Evolutionary conservation across 1,140 invertebrate species (phyloP).

Genomic region (Zaprionus africanus): DNA sequence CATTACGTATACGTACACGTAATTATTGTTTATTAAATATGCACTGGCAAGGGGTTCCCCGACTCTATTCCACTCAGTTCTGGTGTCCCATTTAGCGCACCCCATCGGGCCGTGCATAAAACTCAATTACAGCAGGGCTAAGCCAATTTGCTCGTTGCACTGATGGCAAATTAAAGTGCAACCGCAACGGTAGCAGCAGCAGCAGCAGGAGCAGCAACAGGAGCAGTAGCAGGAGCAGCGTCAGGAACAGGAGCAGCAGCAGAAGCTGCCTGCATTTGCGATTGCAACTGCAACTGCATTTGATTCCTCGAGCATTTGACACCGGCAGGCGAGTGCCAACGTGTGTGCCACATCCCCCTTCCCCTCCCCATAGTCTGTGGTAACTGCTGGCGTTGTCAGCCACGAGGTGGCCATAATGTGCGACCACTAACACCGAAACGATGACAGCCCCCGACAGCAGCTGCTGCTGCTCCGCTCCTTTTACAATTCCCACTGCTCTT

Average conservation of each 20-base stretch:
- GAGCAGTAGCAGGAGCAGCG: not conserved
- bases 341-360: too few relatives aligned
- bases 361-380: not conserved
- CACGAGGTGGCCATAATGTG: conserved; percentile 68
- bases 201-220: not conserved
- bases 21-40: conserved; percentile 44
- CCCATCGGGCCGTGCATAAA: conserved; percentile 24
- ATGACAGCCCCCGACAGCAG: conserved; percentile 27
- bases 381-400: conserved; percentile 38
- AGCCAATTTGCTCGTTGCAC: conserved; percentile 34
- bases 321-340: not conserved
- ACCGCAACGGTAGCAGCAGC: conserved; percentile 21
- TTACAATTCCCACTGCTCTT: conserved; percentile 2
- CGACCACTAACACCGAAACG: conserved; percentile 42
- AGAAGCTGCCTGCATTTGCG: not conserved
- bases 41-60: not conserved
- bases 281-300: conserved; percentile 21
- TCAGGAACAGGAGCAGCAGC: not conserved
- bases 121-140: conserved; percentile 61
- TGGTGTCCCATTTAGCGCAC: conserved; percentile 17
- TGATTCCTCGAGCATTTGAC: conserved; percentile 27
- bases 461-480: conserved; percentile 11
- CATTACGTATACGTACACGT: conserved; percentile 25
- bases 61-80: not conserved
- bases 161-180: conserved; percentile 48